Conservation (phyloP, 2,888 invertebrate genomes). For the Empis stercorea region DNA sequence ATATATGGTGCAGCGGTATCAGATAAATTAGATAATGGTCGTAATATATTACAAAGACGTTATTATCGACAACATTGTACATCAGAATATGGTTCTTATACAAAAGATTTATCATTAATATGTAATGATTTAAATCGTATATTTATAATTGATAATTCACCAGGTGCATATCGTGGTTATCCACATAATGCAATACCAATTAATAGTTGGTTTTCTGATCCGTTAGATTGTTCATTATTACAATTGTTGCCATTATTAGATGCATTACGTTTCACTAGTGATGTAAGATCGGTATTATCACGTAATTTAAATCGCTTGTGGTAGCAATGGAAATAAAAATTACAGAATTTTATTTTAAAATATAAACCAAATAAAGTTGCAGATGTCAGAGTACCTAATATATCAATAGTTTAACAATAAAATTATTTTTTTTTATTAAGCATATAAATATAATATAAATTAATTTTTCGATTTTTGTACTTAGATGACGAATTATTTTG, state of each 20-base stretch:
- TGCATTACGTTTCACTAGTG: constrained; percentile 83
- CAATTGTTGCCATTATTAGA: constrained; percentile 90
- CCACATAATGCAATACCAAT: constrained; percentile 97
- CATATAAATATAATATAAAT: too few relatives aligned
- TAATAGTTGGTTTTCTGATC: constrained; percentile 96
- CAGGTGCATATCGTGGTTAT: constrained; percentile 90
- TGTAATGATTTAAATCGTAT: constrained; percentile 77
- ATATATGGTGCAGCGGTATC: constrained; percentile 96
- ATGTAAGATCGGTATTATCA: constrained; percentile 85
- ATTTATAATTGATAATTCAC: constrained; percentile 95
- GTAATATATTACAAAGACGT: constrained; percentile 75
- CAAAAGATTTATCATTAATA: constrained; percentile 90
- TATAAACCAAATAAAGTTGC: neutral
- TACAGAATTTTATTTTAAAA: neutral
- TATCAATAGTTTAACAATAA: neutral
- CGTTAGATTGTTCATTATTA: constrained; percentile 83
- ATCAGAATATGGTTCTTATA: constrained; percentile 83
- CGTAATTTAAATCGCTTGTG: constrained; percentile 76
- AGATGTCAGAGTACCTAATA: neutral
- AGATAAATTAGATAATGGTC: constrained; percentile 83
- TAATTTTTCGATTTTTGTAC: too few relatives aligned
- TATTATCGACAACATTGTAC: constrained; percentile 94
- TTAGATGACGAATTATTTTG: too few relatives aligned
- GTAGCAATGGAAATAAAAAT: constrained; percentile 41
- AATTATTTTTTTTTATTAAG: too few relatives aligned